phyloP scores from a whole-genome alignment of 2,797 vertebrate genomes.

The Thamnophis elegans region DNA sequence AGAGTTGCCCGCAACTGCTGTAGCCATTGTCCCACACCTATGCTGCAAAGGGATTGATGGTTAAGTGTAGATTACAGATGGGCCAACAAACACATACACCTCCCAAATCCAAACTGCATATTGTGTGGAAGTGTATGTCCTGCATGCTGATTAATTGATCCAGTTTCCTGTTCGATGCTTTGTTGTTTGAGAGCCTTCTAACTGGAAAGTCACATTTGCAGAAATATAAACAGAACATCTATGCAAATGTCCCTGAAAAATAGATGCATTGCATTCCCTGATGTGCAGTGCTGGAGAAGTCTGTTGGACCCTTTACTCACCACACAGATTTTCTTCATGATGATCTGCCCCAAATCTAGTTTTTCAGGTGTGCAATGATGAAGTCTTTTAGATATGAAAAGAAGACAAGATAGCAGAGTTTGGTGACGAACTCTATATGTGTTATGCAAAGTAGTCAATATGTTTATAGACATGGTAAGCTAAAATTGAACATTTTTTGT shows the following conservation, averaged over 20 bases:
- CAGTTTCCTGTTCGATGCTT: not conserved
- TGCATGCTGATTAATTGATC: not conserved
- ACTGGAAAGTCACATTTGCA: not conserved
- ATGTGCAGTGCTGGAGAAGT: not conserved
- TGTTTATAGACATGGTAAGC: not conserved
- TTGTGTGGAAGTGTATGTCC: not conserved
- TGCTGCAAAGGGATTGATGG: not conserved
- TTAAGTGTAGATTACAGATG: not conserved
- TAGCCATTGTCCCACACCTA: not conserved
- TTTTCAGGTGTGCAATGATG: not conserved
- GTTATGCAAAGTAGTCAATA: not conserved
- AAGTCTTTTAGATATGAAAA: not conserved
- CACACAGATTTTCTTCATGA: not conserved
- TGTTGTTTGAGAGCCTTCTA: not conserved
- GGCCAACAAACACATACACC: rapidly evolving
- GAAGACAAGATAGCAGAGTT: not conserved
- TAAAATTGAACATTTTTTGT: too few relatives aligned
- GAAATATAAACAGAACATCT: not conserved
- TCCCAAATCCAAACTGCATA: not conserved
- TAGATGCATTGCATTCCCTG: too few relatives aligned
- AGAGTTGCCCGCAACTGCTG: not conserved
- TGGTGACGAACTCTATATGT: not conserved
- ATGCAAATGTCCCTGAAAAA: not conserved
- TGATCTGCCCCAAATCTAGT: not conserved
- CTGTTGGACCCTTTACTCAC: not conserved